Percentiles rank a stretch among this genome's conserved stretches.
Conservation (phyloP, 2,797 vertebrate genomes). For the Nannoperca obscura region DNA sequence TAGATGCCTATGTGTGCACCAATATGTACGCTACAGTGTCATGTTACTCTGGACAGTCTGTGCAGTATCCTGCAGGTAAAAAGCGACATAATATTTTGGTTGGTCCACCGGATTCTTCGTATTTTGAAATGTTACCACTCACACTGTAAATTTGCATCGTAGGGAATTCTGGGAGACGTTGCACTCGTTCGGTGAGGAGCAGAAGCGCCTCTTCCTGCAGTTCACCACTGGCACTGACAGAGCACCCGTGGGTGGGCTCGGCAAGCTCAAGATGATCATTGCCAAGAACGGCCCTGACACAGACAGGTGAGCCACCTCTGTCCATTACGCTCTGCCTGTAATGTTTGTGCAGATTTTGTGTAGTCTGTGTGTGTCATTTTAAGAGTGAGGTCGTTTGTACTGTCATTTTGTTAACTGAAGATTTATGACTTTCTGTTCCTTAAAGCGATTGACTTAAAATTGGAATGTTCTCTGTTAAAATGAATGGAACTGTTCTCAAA, state of each 20-base stretch:
- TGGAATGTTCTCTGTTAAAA: not conserved
- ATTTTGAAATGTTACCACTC: not conserved
- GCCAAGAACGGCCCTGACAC: slow-evolving; percentile 99
- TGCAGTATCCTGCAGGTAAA: too few species aligned
- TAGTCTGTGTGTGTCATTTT: not conserved
- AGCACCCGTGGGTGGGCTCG: slow-evolving; percentile 96
- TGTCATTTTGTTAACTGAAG: not conserved
- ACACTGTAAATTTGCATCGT: not conserved
- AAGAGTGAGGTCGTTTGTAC: not conserved
- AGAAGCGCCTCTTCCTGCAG: slow-evolving; percentile 98
- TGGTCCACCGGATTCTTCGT: not conserved
- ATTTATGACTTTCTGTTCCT: not conserved
- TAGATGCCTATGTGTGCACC: too few species aligned
- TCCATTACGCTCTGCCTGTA: not conserved
- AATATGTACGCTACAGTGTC: too few species aligned
- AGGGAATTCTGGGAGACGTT: slow-evolving; percentile 99
- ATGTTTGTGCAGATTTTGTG: not conserved
- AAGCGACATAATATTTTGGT: too few species aligned
- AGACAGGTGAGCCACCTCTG: slow-evolving; percentile 87
- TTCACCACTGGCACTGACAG: slow-evolving; percentile 99
- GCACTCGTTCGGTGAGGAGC: slow-evolving; percentile 96
- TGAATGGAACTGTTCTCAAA: not conserved
- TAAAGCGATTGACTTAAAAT: not conserved
- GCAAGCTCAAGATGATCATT: slow-evolving; percentile 99
- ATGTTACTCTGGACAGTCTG: too few species aligned